These are phyloP conservation scores for Acleris laterana DNA, from an alignment of 2,888 invertebrate species.

Conservation along the genomic window DNA sequence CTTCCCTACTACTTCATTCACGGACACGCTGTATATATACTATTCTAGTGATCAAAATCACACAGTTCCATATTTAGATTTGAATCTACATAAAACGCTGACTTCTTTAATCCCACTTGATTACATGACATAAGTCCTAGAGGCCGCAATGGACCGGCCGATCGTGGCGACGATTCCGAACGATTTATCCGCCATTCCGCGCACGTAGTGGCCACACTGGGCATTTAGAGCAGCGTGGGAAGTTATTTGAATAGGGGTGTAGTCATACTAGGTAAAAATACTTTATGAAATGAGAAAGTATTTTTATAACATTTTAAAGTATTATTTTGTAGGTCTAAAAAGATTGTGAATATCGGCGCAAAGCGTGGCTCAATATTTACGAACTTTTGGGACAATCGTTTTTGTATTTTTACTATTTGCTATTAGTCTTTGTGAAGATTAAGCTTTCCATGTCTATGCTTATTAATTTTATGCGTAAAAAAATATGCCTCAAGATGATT, in stretches of 20 bases:
- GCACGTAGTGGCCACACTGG: slow-evolving; percentile 44
- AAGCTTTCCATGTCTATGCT: too few relatives aligned
- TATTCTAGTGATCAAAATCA: background rate
- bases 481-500: too few relatives aligned
- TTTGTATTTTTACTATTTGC: too few relatives aligned
- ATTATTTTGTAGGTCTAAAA: too few relatives aligned
- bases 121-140: slow-evolving; percentile 43
- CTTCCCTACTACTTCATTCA: too few relatives aligned
- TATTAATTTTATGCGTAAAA: too few relatives aligned
- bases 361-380: too few relatives aligned
- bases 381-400: too few relatives aligned
- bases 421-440: too few relatives aligned
- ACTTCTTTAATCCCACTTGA: slow-evolving; percentile 41
- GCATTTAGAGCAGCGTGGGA: slow-evolving; percentile 31
- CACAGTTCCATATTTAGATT: background rate
- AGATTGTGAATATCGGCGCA: too few relatives aligned
- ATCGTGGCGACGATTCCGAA: slow-evolving; percentile 36
- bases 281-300: slow-evolving; percentile 9
- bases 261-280: background rate
- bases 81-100: background rate
- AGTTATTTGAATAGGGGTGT: slow-evolving; percentile 19
- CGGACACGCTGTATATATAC: too few relatives aligned
- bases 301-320: background rate
- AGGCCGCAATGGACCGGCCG: slow-evolving; percentile 38
- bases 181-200: slow-evolving; percentile 46